Percentiles rank a stretch among this genome's conserved stretches.
Conservation (phyloP, 1,140 invertebrate genomes). For the Diplogasteroides magnus region DNA sequence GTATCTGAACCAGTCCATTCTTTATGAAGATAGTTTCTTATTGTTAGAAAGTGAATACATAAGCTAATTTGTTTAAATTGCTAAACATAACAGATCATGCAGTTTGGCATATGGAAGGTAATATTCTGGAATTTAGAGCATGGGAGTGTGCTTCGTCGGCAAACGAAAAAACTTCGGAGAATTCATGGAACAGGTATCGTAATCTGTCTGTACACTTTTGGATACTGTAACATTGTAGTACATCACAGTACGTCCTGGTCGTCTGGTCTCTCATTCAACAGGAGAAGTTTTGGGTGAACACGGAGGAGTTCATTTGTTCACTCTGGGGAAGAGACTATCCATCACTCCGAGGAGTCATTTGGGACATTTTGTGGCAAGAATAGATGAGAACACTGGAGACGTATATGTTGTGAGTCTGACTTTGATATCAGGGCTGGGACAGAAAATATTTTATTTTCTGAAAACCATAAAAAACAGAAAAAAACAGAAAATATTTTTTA, state of each 20-base stretch:
- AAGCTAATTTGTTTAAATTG: too few species aligned
- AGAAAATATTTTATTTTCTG: too few species aligned
- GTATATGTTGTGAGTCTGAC: slow-evolving; percentile 77
- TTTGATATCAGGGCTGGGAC: too few species aligned
- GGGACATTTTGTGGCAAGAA: slow-evolving; percentile 79
- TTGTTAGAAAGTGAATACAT: too few species aligned
- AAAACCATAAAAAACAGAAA: too few species aligned
- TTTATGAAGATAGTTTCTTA: too few species aligned
- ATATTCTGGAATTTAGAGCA: too few species aligned
- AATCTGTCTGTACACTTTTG: slow-evolving; percentile 6
- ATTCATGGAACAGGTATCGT: slow-evolving; percentile 64
- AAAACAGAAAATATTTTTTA: too few species aligned
- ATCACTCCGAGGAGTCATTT: slow-evolving; percentile 55
- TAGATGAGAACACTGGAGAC: slow-evolving; percentile 67
- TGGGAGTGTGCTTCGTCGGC: slow-evolving; percentile 94
- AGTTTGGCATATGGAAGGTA: too few species aligned
- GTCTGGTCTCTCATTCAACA: slow-evolving; percentile 77
- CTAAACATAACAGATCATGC: too few species aligned
- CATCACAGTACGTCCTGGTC: slow-evolving; percentile 69
- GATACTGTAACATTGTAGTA: slow-evolving; percentile 66
- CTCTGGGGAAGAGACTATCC: slow-evolving; percentile 43
- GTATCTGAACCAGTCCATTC: too few species aligned
- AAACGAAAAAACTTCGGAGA: slow-evolving; percentile 60
- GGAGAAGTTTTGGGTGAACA: slow-evolving; percentile 73
- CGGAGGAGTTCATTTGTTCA: slow-evolving; percentile 62